Base-by-base conservation (phyloP, 2,113 vertebrate species). In the Recurvirostra avosetta region DNA sequence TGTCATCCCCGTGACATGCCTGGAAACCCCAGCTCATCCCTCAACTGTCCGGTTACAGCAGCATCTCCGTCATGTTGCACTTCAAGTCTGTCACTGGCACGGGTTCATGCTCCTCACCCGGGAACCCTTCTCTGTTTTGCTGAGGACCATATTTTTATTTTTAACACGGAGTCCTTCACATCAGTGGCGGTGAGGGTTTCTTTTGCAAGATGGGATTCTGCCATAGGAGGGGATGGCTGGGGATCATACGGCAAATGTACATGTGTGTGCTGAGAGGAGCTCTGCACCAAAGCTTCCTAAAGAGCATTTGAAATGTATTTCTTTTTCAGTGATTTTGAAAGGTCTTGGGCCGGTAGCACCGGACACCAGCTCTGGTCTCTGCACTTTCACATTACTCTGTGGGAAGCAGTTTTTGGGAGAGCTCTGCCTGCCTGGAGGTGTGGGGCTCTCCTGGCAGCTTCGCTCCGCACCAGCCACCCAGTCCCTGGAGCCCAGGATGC, bases 1-100 rank as follows among this genome's bases (percentile, higher is more conserved):
- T 97, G 98, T 98, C 98, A 98, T 97, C 96, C 96, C 81, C 16
- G 77, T 98, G 97, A 98, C 92, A 97, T 95, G 93, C 88, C 80
- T 95, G 87, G 72, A 97, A 97, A 96, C 62, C 95, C 52, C 94
- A 56, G 52, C 87, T 97, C 95, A 77, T 79, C 97, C 95, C 95
- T 97, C 94, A 97, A 73, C 97, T 97, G 96, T 97, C 96, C 74
- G 2, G 92, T 94, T 75, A 23, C 45, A 90, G 96, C 92, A 96
- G 89, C 87, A 65, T 97, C 93, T 84, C 93, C 49, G n/a, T 94
- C 95, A 93, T 17, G 75, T 70, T 92, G 84, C 88, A 93, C 92
- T 97, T 96, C 56, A 73, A 93, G 93, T 72, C 94, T 97, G 88
- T 93, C 90, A 83, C 86, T 83, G 95, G 77, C 86, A 21, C 20